A percentile compares a stretch with the other conserved stretches of the same genome.
phyloP scores from a whole-genome alignment of 2,113 vertebrate species.

The Bostrychus sinensis region DNA sequence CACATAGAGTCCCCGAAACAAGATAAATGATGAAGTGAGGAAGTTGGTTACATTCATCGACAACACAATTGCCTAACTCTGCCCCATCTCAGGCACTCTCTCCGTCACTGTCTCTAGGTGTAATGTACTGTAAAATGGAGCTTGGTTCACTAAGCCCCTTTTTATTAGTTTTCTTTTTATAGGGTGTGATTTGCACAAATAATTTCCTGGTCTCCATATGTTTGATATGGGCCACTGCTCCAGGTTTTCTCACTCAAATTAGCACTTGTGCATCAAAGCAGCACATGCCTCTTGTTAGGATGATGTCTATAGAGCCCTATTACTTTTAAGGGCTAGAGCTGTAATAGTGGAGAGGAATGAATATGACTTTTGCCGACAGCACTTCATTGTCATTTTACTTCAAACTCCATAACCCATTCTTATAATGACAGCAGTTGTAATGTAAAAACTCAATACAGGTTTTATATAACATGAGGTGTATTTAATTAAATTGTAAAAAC shows the following conservation, averaged over 20 bases:
- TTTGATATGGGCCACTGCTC: constrained; percentile 50
- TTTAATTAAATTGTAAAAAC: background rate
- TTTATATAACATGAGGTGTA: background rate
- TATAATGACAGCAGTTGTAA: background rate
- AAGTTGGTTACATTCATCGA: constrained; percentile 63
- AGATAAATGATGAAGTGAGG: constrained; percentile 64
- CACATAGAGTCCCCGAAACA: constrained; percentile 38
- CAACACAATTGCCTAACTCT: constrained; percentile 58
- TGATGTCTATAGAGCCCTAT: background rate
- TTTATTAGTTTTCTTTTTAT: constrained; percentile 74
- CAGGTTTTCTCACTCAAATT: constrained; percentile 50
- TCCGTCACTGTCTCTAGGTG: constrained; percentile 74
- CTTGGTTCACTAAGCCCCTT: constrained; percentile 68
- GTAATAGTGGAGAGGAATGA: background rate
- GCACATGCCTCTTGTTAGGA: constrained; percentile 11
- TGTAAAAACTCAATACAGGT: background rate
- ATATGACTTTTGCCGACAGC: background rate
- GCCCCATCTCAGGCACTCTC: constrained; percentile 47
- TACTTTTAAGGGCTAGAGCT: background rate
- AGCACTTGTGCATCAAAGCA: constrained; percentile 20
- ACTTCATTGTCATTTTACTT: background rate
- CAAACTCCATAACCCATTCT: background rate
- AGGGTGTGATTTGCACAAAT: constrained; percentile 69
- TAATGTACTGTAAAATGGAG: constrained; percentile 78
- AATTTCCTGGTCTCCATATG: constrained; percentile 69